Conservation (phyloP, 2,888 invertebrate species). For the Ormyrus nitidulus region DNA sequence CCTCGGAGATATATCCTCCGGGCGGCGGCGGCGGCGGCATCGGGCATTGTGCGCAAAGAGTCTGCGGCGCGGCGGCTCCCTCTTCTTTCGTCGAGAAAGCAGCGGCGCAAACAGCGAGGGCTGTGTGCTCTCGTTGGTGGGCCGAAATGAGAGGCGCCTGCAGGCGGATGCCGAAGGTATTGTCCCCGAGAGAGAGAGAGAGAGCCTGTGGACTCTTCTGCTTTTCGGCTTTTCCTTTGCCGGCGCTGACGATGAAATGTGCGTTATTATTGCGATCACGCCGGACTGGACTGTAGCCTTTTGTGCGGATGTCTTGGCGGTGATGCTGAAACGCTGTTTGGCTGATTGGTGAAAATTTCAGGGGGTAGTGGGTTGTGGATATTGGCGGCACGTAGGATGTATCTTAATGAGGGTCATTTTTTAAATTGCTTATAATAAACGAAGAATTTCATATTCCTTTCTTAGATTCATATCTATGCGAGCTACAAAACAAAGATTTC, state of each 20-base stretch:
- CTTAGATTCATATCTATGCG: too few relatives aligned
- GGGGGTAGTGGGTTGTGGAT: too few relatives aligned
- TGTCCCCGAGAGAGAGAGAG: background rate
- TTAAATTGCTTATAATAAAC: too few relatives aligned
- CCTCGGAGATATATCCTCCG: conserved; percentile 1
- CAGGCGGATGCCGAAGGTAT: conserved; percentile 16
- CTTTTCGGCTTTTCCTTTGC: conserved; percentile 45
- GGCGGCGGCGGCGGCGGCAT: background rate
- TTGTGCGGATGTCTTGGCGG: too few relatives aligned
- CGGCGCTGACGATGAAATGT: background rate
- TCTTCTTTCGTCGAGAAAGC: conserved; percentile 2
- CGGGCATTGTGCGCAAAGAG: conserved; percentile 25
- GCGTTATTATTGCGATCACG: conserved; percentile 4
- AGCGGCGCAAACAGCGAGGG: conserved; percentile 4
- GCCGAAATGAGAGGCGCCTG: conserved; percentile 56
- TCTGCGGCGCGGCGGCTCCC: background rate
- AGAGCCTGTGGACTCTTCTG: conserved; percentile 7
- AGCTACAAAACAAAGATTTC: too few relatives aligned
- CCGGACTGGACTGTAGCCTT: background rate
- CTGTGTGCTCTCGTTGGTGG: conserved; percentile 47
- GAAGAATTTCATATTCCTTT: too few relatives aligned
- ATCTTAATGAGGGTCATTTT: too few relatives aligned
- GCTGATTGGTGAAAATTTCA: too few relatives aligned
- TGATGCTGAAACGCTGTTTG: too few relatives aligned
- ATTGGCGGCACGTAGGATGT: too few relatives aligned